Evolutionary conservation across 2,113 vertebrate species (phyloP).

Genomic region (Buteo buteo): DNA sequence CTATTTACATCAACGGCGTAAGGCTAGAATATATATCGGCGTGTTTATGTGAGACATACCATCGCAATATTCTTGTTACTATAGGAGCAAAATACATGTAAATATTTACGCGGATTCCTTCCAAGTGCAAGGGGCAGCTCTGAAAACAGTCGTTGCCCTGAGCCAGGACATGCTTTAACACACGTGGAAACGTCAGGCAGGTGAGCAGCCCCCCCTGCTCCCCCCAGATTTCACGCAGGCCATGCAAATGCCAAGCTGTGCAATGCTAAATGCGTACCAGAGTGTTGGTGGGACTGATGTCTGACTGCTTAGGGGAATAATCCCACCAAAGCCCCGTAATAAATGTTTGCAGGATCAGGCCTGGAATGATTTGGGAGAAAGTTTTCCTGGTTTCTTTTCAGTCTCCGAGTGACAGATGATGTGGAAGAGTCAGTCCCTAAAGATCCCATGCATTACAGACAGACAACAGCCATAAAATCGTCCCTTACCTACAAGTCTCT

Average conservation of each 20-base stretch:
- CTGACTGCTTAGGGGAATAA: background rate
- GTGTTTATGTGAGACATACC: background rate
- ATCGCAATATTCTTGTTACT: background rate
- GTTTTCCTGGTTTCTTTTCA: slow-evolving; percentile 6
- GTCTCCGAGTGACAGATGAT: background rate
- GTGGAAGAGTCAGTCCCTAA: background rate
- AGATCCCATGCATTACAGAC: background rate
- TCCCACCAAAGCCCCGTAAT: background rate
- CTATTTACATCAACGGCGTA: background rate
- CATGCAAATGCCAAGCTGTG: background rate
- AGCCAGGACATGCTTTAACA: background rate
- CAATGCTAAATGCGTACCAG: background rate
- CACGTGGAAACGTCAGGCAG: background rate
- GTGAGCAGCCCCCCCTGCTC: background rate
- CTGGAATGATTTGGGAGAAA: slow-evolving; percentile 22
- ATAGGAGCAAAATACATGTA: slow-evolving; percentile 42
- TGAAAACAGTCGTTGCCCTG: background rate
- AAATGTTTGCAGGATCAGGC: slow-evolving; percentile 11
- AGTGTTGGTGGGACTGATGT: background rate
- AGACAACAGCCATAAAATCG: background rate
- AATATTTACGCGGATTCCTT: slow-evolving; percentile 29
- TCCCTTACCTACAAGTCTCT: background rate
- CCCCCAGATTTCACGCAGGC: background rate
- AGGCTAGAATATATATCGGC: background rate
- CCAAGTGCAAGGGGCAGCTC: slow-evolving; percentile 14